Evolutionary conservation across 2,888 invertebrate genomes (phyloP).

Genomic region (Magallana nippona): DNA sequence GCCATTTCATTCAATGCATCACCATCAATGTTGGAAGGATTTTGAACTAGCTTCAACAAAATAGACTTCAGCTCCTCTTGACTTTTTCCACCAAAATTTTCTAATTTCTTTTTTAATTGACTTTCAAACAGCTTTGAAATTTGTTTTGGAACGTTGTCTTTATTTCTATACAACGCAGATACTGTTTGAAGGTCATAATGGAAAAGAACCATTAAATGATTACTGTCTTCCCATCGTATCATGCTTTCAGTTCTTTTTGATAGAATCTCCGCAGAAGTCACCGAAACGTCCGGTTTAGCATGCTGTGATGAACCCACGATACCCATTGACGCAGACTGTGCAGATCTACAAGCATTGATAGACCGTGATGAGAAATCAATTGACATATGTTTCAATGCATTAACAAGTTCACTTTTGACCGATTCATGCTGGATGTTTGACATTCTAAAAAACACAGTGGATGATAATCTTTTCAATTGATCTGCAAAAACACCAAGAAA

Average conservation of each 20-base stretch:
- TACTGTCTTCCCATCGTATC: slow-evolving; percentile 67
- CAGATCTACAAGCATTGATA: slow-evolving; percentile 46
- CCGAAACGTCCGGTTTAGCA: slow-evolving; percentile 29
- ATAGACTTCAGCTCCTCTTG: slow-evolving; percentile 52
- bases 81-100: slow-evolving; percentile 47
- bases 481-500: slow-evolving; percentile 65
- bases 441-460: slow-evolving; percentile 61
- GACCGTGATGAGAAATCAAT: slow-evolving; percentile 55
- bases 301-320: not conserved
- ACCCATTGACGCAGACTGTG: slow-evolving; percentile 32
- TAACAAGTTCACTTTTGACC: slow-evolving; percentile 47
- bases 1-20: slow-evolving; percentile 44
- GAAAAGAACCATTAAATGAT: slow-evolving; percentile 62
- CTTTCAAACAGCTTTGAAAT: slow-evolving; percentile 60
- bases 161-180: slow-evolving; percentile 58
- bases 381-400: slow-evolving; percentile 47
- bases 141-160: slow-evolving; percentile 51
- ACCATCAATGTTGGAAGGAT: slow-evolving; percentile 34
- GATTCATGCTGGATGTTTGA: slow-evolving; percentile 41
- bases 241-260: slow-evolving; percentile 57
- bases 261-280: slow-evolving; percentile 20
- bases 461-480: slow-evolving; percentile 66
- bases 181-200: slow-evolving; percentile 64
- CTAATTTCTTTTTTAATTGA: slow-evolving; percentile 57
- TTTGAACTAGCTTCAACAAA: slow-evolving; percentile 53